Percentiles rank a stretch among this genome's conserved stretches.
These are phyloP conservation scores for Stictocephala bisonia DNA, from an alignment of 2,888 invertebrate genomes.

Conservation along the genomic window DNA sequence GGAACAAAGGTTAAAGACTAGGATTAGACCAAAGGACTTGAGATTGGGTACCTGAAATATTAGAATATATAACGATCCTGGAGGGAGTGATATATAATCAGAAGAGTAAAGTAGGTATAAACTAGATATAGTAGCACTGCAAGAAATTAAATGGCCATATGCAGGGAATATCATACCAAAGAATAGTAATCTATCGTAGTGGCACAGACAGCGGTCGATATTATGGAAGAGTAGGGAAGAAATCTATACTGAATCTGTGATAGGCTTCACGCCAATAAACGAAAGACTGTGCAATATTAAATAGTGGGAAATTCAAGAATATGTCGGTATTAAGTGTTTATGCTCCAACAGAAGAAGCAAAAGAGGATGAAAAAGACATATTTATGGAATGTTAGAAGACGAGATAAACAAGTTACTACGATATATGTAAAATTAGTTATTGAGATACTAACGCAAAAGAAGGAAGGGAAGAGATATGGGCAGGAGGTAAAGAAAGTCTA, in stretches of 20 bases:
- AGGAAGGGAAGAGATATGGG: neutral
- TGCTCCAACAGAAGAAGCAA: constrained; percentile 45
- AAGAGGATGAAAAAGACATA: neutral
- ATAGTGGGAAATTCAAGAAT: constrained; percentile 36
- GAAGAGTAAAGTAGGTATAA: constrained; percentile 15
- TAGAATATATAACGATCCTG: no score
- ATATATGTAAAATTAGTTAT: neutral
- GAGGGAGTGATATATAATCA: neutral
- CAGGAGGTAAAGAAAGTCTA: neutral
- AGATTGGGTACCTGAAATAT: no score
- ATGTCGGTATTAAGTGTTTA: constrained; percentile 36
- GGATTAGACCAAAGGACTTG: no score
- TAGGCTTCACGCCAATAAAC: constrained; percentile 5
- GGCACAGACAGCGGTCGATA: neutral
- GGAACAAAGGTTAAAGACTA: no score
- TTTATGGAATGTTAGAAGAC: constrained; percentile 28
- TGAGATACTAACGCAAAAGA: constrained; percentile 19
- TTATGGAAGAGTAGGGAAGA: constrained; percentile 20
- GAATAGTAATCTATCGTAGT: constrained; percentile 28
- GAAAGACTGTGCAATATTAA: constrained; percentile 31
- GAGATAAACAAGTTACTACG: neutral
- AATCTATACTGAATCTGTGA: constrained; percentile 3
- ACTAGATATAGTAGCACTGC: constrained; percentile 7
- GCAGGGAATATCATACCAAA: no score
- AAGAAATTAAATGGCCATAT: constrained; percentile 19